Percentiles rank a stretch among this genome's conserved stretches.
Evolutionary conservation across 92 coral and sea anemone species (phyloP).

Genomic region (Desmophyllum pertusum): DNA sequence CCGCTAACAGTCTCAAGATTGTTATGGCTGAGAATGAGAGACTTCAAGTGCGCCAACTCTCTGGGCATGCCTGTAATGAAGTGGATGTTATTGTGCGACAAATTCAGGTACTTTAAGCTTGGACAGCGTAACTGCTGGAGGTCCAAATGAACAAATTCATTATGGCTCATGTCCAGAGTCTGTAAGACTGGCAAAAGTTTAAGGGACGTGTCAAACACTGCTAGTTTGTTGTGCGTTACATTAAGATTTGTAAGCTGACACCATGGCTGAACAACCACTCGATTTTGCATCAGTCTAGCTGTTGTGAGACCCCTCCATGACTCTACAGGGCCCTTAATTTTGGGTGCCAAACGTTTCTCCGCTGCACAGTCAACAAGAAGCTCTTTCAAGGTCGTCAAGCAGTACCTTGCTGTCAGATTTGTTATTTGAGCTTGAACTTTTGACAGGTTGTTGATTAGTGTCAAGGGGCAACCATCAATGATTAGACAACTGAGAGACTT

Average conservation of each 20-base stretch:
- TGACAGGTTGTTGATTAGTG: slow-evolving; percentile 72
- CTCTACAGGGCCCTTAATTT: slow-evolving; percentile 69
- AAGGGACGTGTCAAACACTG: slow-evolving; percentile 83
- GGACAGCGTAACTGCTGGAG: slow-evolving; percentile 87
- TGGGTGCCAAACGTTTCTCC: slow-evolving; percentile 76
- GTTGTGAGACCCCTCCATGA: slow-evolving; percentile 88
- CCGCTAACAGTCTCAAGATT: slow-evolving; percentile 79
- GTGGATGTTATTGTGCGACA: slow-evolving; percentile 87
- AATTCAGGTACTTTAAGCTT: slow-evolving; percentile 72
- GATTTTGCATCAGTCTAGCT: slow-evolving; percentile 79
- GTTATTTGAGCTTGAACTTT: slow-evolving; percentile 80
- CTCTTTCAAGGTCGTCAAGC: slow-evolving; percentile 85
- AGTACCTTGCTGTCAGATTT: slow-evolving; percentile 72
- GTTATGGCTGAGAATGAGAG: slow-evolving; percentile 78
- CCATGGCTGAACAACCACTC: slow-evolving; percentile 97
- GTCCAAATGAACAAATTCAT: slow-evolving; percentile 89
- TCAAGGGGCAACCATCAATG: slow-evolving; percentile 83
- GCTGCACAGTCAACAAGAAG: slow-evolving; percentile 81
- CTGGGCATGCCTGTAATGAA: slow-evolving; percentile 81
- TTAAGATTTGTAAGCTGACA: slow-evolving; percentile 70
- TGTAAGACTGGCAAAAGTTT: slow-evolving; percentile 88
- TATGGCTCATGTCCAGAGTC: slow-evolving; percentile 82
- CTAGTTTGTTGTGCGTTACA: slow-evolving; percentile 82
- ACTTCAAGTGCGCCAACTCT: slow-evolving; percentile 82
- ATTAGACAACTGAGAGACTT: slow-evolving; percentile 74